Percentiles rank a stretch among this genome's conserved stretches.
Evolutionary conservation across 2,113 vertebrate species (phyloP).

Genomic region (Prionailurus viverrinus): DNA sequence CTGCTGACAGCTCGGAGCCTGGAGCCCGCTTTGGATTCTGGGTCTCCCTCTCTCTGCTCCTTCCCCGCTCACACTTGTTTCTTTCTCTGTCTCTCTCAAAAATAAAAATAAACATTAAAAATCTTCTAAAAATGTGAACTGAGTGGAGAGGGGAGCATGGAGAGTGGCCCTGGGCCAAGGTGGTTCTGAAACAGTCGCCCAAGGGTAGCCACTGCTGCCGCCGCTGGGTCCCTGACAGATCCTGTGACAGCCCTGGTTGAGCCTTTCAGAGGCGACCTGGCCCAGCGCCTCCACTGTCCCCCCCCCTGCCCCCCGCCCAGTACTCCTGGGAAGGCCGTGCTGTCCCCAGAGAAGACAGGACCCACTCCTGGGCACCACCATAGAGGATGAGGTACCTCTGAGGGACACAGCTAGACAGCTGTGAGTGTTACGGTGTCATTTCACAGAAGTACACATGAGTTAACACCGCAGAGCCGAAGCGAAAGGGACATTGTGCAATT

Average conservation of each 20-base stretch:
- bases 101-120: too few species aligned
- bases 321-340: slow-evolving; percentile 29
- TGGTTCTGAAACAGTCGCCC: slow-evolving; percentile 49
- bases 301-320: rapidly evolving
- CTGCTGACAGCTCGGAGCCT: too few species aligned
- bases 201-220: slow-evolving; percentile 48
- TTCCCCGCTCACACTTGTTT: too few species aligned
- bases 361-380: neutral
- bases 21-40: too few species aligned
- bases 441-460: neutral
- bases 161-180: neutral
- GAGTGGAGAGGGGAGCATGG: neutral
- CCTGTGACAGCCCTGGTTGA: rapidly evolving
- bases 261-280: neutral
- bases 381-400: slow-evolving; percentile 29
- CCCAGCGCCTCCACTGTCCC: neutral
- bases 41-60: too few species aligned
- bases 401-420: neutral
- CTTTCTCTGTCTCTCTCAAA: too few species aligned
- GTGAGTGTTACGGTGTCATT: neutral
- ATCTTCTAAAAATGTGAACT: too few species aligned
- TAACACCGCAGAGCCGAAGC: neutral
- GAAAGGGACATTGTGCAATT: neutral
- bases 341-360: slow-evolving; percentile 21
- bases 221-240: slow-evolving; percentile 42